Conservation (phyloP, 2,797 vertebrate species). For the Coregonus suidteri region DNA sequence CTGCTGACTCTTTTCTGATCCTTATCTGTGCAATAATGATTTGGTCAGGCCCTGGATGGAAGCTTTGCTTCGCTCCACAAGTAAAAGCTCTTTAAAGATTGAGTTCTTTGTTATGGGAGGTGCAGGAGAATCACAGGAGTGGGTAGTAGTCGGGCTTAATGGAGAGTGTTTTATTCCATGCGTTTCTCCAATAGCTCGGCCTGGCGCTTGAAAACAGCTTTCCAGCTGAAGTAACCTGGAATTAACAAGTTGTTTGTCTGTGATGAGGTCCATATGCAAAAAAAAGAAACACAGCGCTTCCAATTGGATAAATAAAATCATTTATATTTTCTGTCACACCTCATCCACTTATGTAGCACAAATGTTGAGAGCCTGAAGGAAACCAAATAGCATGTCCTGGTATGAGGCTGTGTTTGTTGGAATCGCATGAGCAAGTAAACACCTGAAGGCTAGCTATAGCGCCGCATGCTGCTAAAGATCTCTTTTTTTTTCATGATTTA, state of each 20-base stretch:
- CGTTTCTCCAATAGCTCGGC: conserved; percentile 54
- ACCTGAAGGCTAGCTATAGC: conserved; percentile 24
- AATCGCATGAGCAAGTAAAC: conserved; percentile 60
- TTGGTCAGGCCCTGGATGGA: conserved; percentile 25
- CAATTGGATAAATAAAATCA: conserved; percentile 40
- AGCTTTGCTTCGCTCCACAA: conserved; percentile 56
- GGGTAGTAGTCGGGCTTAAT: conserved; percentile 13
- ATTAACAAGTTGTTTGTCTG: conserved; percentile 75
- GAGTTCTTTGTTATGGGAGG: conserved; percentile 53
- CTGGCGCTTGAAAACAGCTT: conserved; percentile 67
- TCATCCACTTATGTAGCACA: too few relatives aligned
- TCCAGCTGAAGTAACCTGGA: conserved; percentile 74
- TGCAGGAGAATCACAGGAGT: conserved; percentile 16
- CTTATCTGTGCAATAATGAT: conserved; percentile 65
- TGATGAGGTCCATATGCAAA: conserved; percentile 79
- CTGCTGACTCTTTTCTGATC: conserved; percentile 57
- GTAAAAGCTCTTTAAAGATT: conserved; percentile 67
- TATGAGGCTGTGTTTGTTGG: conserved; percentile 44
- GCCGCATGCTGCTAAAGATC: conserved; percentile 32
- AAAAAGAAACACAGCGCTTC: conserved; percentile 35
- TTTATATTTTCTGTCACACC: too few relatives aligned
- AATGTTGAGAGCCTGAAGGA: too few relatives aligned
- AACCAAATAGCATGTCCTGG: too few relatives aligned
- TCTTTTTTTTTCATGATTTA: conserved; percentile 56
- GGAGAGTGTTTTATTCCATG: conserved; percentile 70